Conservation (phyloP, 2,888 invertebrate genomes). For the Lycocerus yunnanus region DNA sequence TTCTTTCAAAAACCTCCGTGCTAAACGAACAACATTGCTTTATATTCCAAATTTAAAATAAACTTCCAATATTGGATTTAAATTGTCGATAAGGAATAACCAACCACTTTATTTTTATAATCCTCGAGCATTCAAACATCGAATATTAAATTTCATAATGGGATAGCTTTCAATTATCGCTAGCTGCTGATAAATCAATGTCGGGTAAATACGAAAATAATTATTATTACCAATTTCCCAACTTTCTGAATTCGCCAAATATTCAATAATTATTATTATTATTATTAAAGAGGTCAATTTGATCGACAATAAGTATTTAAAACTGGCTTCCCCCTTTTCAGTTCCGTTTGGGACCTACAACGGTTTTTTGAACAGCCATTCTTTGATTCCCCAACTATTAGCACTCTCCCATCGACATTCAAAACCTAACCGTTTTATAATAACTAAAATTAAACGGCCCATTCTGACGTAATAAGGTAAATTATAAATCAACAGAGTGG, state of each 20-base stretch:
- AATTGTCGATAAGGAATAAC: neutral
- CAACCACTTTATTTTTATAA: neutral
- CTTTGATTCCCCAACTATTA: neutral
- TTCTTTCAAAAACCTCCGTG: neutral
- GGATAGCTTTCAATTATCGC: neutral
- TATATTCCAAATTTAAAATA: neutral
- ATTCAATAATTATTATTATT: no score
- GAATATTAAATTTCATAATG: neutral
- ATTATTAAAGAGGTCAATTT: neutral
- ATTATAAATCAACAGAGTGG: neutral
- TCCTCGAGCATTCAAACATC: neutral
- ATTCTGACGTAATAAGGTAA: neutral
- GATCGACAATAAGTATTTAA: neutral
- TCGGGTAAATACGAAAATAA: no score
- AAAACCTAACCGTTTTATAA: neutral
- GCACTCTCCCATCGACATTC: neutral
- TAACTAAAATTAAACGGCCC: neutral
- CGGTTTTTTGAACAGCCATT: neutral
- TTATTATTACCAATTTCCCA: no score
- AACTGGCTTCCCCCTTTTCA: neutral
- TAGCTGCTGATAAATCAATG: no score
- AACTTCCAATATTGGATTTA: neutral
- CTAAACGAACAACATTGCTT: neutral
- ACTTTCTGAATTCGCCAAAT: no score
- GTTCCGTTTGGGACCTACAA: neutral